Percentiles rank a stretch among this genome's conserved stretches.
phyloP scores from a whole-genome alignment of 2,888 invertebrate species.

The Cylloceria caligata region DNA sequence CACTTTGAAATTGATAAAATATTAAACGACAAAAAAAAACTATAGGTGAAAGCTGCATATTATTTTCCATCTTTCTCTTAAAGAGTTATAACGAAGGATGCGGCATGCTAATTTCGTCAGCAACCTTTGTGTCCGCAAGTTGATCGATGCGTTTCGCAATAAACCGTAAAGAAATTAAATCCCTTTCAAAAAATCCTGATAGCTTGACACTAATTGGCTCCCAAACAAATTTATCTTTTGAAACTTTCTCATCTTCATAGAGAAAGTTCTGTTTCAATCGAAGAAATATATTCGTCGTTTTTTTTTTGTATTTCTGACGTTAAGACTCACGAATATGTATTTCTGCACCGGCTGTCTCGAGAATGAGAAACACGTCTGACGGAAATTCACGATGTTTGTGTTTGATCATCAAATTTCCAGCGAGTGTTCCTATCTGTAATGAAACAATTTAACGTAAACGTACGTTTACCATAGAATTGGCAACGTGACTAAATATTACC shows the following conservation, averaged over 20 bases:
- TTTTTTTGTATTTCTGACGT: no score
- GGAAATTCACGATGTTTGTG: slow-evolving; percentile 89
- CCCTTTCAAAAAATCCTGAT: background rate
- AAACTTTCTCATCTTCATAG: background rate
- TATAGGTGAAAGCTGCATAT: background rate
- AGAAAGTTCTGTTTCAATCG: no score
- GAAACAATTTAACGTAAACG: slow-evolving; percentile 25
- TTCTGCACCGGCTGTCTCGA: slow-evolving; percentile 87
- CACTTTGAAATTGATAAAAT: background rate
- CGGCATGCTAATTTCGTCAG: background rate
- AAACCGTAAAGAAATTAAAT: background rate
- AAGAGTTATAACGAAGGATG: background rate
- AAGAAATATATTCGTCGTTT: no score
- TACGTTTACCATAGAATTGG: slow-evolving; percentile 13
- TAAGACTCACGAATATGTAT: slow-evolving; percentile 85
- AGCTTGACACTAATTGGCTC: background rate
- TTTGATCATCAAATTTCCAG: slow-evolving; percentile 90
- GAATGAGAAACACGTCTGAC: slow-evolving; percentile 89
- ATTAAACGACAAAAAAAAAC: background rate
- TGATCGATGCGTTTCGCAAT: background rate
- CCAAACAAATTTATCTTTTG: background rate
- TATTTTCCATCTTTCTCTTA: background rate
- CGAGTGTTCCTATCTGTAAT: slow-evolving; percentile 88
- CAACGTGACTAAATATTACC: slow-evolving; percentile 41
- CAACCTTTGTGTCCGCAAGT: background rate